Conservation (phyloP, 37 sponge, comb jelly and placozoan genomes). For the Cliona cf. orientalis region DNA sequence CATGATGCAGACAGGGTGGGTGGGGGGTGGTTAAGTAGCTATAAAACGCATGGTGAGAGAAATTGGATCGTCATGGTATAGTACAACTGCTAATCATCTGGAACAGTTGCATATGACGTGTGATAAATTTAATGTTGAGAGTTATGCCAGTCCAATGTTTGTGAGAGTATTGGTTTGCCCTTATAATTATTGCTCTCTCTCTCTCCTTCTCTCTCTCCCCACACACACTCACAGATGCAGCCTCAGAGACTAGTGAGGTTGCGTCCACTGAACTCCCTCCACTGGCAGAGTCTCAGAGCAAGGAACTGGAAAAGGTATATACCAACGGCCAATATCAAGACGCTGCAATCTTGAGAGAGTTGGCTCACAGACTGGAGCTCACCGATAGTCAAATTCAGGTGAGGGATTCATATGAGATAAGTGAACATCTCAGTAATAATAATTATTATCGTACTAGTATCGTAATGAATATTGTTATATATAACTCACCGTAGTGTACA, state of each 20-base stretch:
- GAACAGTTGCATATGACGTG: too few species aligned
- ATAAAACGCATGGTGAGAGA: too few species aligned
- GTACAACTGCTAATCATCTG: too few species aligned
- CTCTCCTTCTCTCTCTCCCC: conserved; percentile 10
- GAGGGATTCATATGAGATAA: too few species aligned
- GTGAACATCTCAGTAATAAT: too few species aligned
- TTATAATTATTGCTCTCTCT: background rate
- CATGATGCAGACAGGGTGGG: too few species aligned
- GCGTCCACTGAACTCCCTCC: background rate
- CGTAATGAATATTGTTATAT: too few species aligned
- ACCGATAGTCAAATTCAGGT: conserved; percentile 25
- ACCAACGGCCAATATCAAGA: conserved; percentile 10
- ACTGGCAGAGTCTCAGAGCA: conserved; percentile 1
- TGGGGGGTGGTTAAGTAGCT: too few species aligned
- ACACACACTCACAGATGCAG: conserved; percentile 32
- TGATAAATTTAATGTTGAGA: too few species aligned
- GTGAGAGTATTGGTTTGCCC: background rate
- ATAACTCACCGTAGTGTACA: too few species aligned
- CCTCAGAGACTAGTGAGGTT: conserved; percentile 9
- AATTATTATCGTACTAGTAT: too few species aligned
- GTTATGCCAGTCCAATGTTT: background rate
- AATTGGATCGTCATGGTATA: too few species aligned
- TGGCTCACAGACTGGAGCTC: conserved; percentile 9
- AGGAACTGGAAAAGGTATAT: conserved; percentile 16
- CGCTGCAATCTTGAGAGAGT: background rate